These are phyloP conservation scores for Bombycilla garrulus DNA, from an alignment of 2,113 vertebrate genomes.

Conservation along the genomic window DNA sequence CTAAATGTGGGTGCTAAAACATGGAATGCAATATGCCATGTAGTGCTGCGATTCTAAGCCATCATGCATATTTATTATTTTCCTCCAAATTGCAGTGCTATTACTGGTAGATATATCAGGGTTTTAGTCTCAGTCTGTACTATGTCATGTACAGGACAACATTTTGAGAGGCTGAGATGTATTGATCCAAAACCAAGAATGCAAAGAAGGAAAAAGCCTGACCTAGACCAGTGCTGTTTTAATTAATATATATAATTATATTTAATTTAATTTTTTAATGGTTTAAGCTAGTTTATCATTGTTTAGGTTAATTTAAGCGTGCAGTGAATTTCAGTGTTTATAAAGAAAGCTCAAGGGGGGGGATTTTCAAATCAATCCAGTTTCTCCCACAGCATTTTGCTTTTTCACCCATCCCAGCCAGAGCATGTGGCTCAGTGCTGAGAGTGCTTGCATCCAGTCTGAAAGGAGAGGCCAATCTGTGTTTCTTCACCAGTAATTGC, in stretches of 20 bases:
- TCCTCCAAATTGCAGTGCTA: conserved; percentile 26
- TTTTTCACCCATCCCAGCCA: neutral
- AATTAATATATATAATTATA: too few relatives aligned
- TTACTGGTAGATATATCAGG: neutral
- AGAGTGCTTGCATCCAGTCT: neutral
- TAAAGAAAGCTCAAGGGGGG: neutral
- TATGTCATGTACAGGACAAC: conserved; percentile 6
- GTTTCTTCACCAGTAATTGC: neutral
- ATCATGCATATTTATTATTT: conserved; percentile 57
- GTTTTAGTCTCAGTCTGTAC: conserved; percentile 11
- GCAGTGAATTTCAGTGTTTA: neutral
- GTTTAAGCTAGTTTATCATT: conserved; percentile 7
- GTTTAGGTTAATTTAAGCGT: neutral
- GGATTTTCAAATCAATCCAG: neutral
- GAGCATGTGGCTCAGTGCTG: neutral
- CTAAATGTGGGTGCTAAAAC: conserved; percentile 66
- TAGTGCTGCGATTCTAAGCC: conserved; percentile 41
- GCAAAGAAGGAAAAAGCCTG: neutral
- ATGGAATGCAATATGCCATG: conserved; percentile 12
- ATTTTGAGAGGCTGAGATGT: conserved; percentile 7
- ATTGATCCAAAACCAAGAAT: conserved; percentile 31
- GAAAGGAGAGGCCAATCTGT: neutral
- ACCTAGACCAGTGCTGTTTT: neutral
- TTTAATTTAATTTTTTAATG: too few relatives aligned
- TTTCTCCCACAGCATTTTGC: neutral